phyloP scores from a whole-genome alignment of 2,797 vertebrate species.

The Chlorospingus semifuscus region DNA sequence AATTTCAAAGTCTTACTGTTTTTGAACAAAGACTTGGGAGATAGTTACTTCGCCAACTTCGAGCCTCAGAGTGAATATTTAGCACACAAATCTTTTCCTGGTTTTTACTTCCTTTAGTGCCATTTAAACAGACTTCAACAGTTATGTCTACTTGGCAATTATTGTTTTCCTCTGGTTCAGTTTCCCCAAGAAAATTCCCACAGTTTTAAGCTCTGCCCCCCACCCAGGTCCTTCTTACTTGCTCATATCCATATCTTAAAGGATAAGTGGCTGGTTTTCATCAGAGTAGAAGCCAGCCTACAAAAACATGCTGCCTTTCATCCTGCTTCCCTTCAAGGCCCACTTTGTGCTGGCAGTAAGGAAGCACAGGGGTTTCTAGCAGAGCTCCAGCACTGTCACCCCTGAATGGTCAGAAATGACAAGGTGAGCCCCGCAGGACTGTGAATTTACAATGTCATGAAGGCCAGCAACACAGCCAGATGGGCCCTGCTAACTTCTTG shows the following conservation, averaged over 20 bases:
- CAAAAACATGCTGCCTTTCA: not conserved
- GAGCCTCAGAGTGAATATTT: not conserved
- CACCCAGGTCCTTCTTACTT: not conserved
- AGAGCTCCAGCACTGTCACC: not conserved
- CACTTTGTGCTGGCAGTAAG: not conserved
- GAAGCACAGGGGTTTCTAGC: not conserved
- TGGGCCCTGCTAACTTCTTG: not conserved
- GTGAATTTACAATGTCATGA: not conserved
- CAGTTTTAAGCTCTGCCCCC: not conserved
- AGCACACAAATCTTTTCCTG: not conserved
- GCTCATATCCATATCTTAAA: not conserved
- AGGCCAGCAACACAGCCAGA: fast-evolving
- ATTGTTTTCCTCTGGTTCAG: not conserved
- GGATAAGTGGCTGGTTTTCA: not conserved
- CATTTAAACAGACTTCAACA: not conserved
- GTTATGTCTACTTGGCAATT: not conserved
- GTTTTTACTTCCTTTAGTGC: not conserved
- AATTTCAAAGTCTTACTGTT: not conserved
- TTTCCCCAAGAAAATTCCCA: not conserved
- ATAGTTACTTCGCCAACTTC: not conserved
- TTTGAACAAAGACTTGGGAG: not conserved
- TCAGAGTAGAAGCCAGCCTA: not conserved
- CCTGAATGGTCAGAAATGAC: not conserved
- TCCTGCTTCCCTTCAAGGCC: not conserved
- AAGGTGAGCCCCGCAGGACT: not conserved